Evolutionary conservation across 1,140 invertebrate species (phyloP).

Genomic region (Bombus huntii): DNA sequence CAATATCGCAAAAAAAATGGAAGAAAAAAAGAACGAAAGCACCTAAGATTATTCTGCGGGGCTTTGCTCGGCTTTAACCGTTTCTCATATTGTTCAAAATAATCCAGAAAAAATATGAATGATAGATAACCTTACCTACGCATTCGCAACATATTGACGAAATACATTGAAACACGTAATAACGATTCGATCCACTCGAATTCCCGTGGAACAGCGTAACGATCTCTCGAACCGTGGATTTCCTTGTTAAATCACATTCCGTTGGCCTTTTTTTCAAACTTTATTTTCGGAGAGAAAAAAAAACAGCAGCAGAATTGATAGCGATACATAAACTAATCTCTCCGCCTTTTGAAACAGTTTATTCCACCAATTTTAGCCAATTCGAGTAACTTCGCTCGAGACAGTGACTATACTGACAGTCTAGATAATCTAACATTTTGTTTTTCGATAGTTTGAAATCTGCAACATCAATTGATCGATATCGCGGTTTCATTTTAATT

Average conservation of each 20-base stretch:
- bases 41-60: neutral
- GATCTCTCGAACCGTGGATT: neutral
- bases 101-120: neutral
- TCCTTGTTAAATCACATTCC: constrained; percentile 17
- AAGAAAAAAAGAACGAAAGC: constrained; percentile 22
- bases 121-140: constrained; percentile 58
- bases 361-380: constrained; percentile 13
- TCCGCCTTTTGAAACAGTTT: constrained; percentile 3
- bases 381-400: constrained; percentile 7
- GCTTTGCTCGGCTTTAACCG: neutral
- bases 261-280: neutral
- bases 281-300: constrained; percentile 10
- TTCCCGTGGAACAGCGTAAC: neutral
- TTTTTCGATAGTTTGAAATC: constrained; percentile 10
- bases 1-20: constrained; percentile 21
- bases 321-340: neutral
- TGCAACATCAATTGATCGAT: neutral
- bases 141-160: constrained; percentile 52
- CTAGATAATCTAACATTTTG: constrained; percentile 7
- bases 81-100: constrained; percentile 10
- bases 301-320: neutral
- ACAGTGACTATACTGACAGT: constrained; percentile 1
- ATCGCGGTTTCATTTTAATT: neutral
- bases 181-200: neutral
- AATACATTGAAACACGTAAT: constrained; percentile 41